Conservation (phyloP, 2,113 vertebrate species). For the Gila orcuttii region DNA sequence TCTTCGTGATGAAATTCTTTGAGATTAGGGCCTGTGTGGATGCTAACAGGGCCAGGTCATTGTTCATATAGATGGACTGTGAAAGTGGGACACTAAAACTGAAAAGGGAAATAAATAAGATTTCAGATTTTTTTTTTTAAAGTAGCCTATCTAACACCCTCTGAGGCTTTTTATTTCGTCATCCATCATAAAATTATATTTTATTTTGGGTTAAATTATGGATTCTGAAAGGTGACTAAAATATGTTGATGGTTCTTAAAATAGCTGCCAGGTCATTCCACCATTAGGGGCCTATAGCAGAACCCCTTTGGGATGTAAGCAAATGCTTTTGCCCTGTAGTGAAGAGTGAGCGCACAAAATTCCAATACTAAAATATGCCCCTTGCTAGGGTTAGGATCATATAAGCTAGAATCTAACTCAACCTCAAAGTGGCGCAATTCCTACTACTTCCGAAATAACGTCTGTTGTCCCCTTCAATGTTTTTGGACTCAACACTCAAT, state of each 20-base stretch:
- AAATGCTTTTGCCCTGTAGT: background rate
- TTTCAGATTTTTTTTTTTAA: background rate
- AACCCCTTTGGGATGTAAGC: background rate
- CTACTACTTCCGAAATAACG: background rate
- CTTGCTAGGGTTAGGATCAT: too few species aligned
- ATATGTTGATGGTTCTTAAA: background rate
- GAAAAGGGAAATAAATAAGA: background rate
- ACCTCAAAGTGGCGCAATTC: background rate
- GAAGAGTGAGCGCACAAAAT: background rate
- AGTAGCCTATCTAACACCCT: background rate
- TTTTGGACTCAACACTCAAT: background rate
- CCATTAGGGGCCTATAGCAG: background rate
- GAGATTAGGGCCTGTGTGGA: background rate
- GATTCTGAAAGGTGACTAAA: background rate
- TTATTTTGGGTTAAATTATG: background rate
- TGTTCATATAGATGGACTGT: conserved; percentile 5
- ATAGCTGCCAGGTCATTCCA: background rate
- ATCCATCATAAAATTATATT: background rate
- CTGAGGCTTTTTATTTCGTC: background rate
- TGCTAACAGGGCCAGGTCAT: conserved; percentile 3
- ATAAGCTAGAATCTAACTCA: background rate
- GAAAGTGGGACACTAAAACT: conserved; percentile 6
- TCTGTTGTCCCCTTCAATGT: background rate
- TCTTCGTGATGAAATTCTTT: background rate
- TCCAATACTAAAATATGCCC: too few species aligned